These are phyloP conservation scores for Archocentrus centrarchus DNA, from an alignment of 2,113 vertebrate genomes.

Conservation along the genomic window DNA sequence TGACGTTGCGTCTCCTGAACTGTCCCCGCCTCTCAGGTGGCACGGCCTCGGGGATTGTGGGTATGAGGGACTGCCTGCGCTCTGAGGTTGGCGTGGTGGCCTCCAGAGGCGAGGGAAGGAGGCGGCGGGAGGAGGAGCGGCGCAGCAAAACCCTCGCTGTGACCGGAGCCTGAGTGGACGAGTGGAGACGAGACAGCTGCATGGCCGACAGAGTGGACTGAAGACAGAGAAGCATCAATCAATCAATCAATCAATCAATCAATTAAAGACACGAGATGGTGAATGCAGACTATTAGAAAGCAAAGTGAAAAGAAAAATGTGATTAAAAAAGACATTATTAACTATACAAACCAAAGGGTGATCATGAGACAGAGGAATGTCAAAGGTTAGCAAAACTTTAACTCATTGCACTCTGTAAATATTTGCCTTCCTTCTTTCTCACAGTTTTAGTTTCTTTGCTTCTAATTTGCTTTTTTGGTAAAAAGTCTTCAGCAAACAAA, in stretches of 20 bases:
- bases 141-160: slow-evolving; percentile 72
- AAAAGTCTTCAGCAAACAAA: background rate
- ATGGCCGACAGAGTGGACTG: slow-evolving; percentile 82
- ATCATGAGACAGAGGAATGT: background rate
- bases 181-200: slow-evolving; percentile 78
- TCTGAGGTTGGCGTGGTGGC: slow-evolving; percentile 55
- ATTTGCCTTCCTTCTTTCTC: background rate
- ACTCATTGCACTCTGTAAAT: background rate
- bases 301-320: background rate
- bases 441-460: background rate
- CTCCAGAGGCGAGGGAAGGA: slow-evolving; percentile 49
- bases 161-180: slow-evolving; percentile 72
- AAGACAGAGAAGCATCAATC: background rate
- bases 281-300: background rate
- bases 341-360: background rate
- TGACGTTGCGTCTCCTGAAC: slow-evolving; percentile 84
- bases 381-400: background rate
- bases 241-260: background rate
- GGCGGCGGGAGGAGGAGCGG: slow-evolving; percentile 76
- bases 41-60: slow-evolving; percentile 80
- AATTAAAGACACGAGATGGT: background rate
- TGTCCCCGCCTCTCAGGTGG: slow-evolving; percentile 79
- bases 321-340: background rate
- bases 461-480: background rate
- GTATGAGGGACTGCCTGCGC: slow-evolving; percentile 62